Base-by-base conservation (phyloP, 2,888 invertebrate genomes). In the Acrobasis consociella region DNA sequence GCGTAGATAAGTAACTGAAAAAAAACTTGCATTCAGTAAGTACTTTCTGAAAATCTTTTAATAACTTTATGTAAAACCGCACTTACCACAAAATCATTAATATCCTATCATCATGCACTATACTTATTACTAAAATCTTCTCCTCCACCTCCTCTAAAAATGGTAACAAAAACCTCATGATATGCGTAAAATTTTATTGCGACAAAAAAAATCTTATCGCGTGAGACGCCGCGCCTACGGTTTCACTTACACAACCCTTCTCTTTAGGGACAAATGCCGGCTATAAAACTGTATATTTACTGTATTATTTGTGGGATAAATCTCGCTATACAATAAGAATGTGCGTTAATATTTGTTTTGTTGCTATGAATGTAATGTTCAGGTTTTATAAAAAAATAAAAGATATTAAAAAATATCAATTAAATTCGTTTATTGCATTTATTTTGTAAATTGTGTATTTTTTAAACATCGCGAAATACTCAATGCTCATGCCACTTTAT, bases 191-290 rank as follows among this genome's bases (percentile, higher is more conserved):
- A 55, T 39, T 55, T 55, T 55, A 55, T 55, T 39, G 15, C 39
- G 16, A 55, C 16, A 39, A 39, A 9, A 17, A 49, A 58, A 59
- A 63, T 58, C 62, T 61, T 49, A 49, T 38, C 49, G 49, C 60
- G 9, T 15, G 60, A 55, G 15, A 55, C 38, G 13, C 5, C 16
- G 16, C 39, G 55, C 39, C 39, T 58, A 63, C 63, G 56, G 63
- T 65, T 65, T 65, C 65, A 65, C 63, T 65, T 62, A 63, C 58
- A 60, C 52, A 16, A 60, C 50, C 62, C 49, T 58, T 60, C 13
- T 46, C 46, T 61, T 53, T 9, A 61, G 61, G 61, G 61, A 56
- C 56, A 56, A 56, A 56, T 56, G 56, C 22, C 17, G 17, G 56
- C 9, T 46, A 56, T 56, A 56, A 56, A 56, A 56, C 42, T 17